Percentiles rank a stretch among this genome's conserved stretches.
phyloP scores from a whole-genome alignment of 2,888 invertebrate genomes.

The Nipponacmea schrenckii region DNA sequence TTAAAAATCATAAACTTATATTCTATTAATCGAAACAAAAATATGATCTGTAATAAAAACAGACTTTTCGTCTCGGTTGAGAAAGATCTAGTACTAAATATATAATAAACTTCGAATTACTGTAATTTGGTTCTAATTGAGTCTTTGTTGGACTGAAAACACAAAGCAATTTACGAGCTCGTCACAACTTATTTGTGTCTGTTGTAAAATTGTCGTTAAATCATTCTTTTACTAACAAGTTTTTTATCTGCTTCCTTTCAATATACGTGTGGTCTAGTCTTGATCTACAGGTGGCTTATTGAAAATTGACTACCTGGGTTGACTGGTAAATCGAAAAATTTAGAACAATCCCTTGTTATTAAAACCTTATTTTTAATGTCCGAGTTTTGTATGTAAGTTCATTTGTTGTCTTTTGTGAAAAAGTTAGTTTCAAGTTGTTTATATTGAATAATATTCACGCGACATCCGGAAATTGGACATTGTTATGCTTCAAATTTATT shows the following conservation, averaged over 20 bases:
- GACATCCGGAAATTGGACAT: too few relatives aligned
- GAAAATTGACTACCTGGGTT: too few relatives aligned
- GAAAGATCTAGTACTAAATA: neutral
- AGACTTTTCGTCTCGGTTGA: neutral
- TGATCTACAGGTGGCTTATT: too few relatives aligned
- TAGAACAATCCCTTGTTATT: too few relatives aligned
- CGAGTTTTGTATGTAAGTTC: too few relatives aligned
- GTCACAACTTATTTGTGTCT: neutral
- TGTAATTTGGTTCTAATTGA: too few relatives aligned
- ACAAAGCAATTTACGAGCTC: neutral
- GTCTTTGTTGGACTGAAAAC: neutral
- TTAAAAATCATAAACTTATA: neutral
- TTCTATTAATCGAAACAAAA: neutral
- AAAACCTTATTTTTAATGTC: too few relatives aligned
- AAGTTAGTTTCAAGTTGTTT: too few relatives aligned
- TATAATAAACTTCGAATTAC: neutral
- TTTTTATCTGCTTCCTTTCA: neutral
- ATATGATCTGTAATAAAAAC: neutral
- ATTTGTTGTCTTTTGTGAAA: too few relatives aligned
- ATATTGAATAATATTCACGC: too few relatives aligned
- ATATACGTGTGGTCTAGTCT: conserved; percentile 1
- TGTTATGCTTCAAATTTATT: too few relatives aligned
- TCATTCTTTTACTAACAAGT: neutral
- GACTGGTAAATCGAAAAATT: too few relatives aligned
- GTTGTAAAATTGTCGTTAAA: neutral